Percentiles rank a stretch among this genome's conserved stretches.
phyloP scores from a whole-genome alignment of 2,888 invertebrate genomes.

The Nineta flava region DNA sequence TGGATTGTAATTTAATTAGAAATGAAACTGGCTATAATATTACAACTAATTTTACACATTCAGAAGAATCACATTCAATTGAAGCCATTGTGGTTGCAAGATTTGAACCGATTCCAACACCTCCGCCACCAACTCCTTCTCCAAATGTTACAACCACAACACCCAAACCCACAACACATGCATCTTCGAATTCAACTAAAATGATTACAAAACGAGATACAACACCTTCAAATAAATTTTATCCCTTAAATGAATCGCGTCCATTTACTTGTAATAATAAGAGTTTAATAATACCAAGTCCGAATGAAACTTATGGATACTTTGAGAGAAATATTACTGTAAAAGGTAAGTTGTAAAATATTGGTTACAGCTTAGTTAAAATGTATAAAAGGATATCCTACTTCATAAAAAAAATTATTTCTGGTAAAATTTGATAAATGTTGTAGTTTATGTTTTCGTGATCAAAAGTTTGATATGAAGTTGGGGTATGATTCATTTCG shows the following conservation, averaged over 20 bases:
- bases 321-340: conserved; percentile 46
- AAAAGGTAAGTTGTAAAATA: conserved; percentile 39
- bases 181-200: conserved; percentile 13
- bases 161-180: conserved; percentile 17
- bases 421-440: background rate
- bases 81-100: conserved; percentile 58
- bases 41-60: conserved; percentile 43
- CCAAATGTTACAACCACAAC: conserved; percentile 21
- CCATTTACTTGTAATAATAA: conserved; percentile 40
- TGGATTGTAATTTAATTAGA: conserved; percentile 57
- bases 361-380: no score
- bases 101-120: conserved; percentile 36
- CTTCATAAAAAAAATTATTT: background rate
- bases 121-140: conserved; percentile 22
- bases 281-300: conserved; percentile 43
- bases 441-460: background rate
- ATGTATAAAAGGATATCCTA: no score
- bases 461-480: no score
- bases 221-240: conserved; percentile 12
- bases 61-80: conserved; percentile 41
- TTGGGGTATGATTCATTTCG: no score
- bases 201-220: conserved; percentile 14
- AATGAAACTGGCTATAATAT: conserved; percentile 43
- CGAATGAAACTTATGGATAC: conserved; percentile 55
- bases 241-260: conserved; percentile 21